phyloP scores from a whole-genome alignment of 2,113 vertebrate species.

The Seriola aureovittata region DNA sequence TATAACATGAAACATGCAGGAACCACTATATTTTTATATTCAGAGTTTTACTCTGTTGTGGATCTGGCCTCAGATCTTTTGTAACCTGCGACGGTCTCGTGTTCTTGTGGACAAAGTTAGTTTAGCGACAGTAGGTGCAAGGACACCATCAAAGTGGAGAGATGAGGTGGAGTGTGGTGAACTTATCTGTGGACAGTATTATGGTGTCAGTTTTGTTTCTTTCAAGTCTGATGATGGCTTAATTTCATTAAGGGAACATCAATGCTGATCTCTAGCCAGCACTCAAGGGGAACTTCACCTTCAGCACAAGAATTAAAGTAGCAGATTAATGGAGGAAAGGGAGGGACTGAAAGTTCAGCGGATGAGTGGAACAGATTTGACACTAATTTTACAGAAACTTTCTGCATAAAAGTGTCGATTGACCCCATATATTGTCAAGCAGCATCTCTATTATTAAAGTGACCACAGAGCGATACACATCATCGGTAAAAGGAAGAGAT shows the following conservation, averaged over 20 bases:
- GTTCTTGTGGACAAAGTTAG: background rate
- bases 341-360: constrained; percentile 44
- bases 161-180: constrained; percentile 13
- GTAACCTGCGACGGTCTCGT: background rate
- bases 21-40: background rate
- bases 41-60: background rate
- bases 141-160: constrained; percentile 26
- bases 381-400: constrained; percentile 11
- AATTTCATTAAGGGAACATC: constrained; percentile 53
- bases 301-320: constrained; percentile 42
- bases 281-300: constrained; percentile 60
- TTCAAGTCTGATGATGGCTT: constrained; percentile 45
- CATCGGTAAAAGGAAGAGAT: background rate
- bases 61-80: constrained; percentile 21
- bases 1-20: background rate
- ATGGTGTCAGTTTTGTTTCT: constrained; percentile 40
- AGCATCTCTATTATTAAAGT: background rate
- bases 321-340: constrained; percentile 37
- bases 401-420: constrained; percentile 10
- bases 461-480: background rate
- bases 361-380: constrained; percentile 26
- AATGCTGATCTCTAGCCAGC: constrained; percentile 49
- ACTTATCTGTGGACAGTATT: constrained; percentile 26
- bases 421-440: background rate
- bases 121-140: constrained; percentile 11